phyloP scores from a whole-genome alignment of 2,888 invertebrate genomes.

The Netelia virgata region DNA sequence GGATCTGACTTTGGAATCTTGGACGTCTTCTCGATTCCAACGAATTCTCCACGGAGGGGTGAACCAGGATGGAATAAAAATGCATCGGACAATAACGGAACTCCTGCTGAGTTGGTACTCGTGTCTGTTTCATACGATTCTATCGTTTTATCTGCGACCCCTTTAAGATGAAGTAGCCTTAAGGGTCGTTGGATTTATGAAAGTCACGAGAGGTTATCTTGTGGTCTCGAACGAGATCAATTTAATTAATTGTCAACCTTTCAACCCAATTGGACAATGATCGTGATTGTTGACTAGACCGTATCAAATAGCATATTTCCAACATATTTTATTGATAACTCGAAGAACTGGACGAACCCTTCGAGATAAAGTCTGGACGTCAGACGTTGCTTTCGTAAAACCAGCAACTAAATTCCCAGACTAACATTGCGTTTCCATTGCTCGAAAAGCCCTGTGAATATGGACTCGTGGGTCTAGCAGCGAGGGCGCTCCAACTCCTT shows the following conservation, averaged over 20 bases:
- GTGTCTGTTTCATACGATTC: background rate
- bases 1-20: conserved; percentile 13
- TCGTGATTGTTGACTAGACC: no score
- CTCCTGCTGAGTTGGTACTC: background rate
- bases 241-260: no score
- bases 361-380: background rate
- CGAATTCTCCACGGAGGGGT: conserved; percentile 14
- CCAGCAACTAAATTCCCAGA: background rate
- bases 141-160: background rate
- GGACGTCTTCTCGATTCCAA: conserved; percentile 4
- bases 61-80: conserved; percentile 33
- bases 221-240: no score
- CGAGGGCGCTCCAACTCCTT: conserved; percentile 16
- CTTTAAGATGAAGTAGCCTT: no score
- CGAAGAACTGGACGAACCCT: background rate
- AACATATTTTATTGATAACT: conserved; percentile 7
- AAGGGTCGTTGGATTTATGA: no score
- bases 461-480: conserved; percentile 5
- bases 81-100: conserved; percentile 40
- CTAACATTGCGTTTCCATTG: conserved; percentile 1
- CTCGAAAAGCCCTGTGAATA: conserved; percentile 6
- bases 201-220: no score
- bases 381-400: background rate
- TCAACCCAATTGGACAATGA: no score
- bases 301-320: background rate